phyloP scores from a whole-genome alignment of 2,888 invertebrate genomes.

The Drosophila fulvimacula region DNA sequence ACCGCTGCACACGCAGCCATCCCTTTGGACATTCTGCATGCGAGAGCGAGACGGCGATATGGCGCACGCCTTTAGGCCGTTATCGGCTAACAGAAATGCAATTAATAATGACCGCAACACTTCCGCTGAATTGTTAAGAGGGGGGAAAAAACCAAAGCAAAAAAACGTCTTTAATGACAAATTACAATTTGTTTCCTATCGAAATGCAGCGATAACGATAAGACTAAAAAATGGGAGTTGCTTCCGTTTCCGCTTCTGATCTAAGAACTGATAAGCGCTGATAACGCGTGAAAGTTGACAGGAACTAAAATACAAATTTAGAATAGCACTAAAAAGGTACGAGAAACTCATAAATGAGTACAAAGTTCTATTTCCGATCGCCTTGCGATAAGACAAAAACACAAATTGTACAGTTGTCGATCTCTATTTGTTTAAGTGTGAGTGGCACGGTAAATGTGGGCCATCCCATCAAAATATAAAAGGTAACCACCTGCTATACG shows the following conservation, averaged over 20 bases:
- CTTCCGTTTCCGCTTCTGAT: slow-evolving; percentile 44
- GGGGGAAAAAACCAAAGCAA: slow-evolving; percentile 3
- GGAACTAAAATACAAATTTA: slow-evolving; percentile 2
- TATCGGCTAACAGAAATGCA: slow-evolving; percentile 72
- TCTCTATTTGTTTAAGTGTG: slow-evolving; percentile 12
- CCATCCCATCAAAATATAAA: not conserved
- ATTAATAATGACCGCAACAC: slow-evolving; percentile 56
- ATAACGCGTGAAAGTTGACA: not conserved
- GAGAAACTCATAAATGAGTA: not conserved
- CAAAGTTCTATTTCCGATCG: not conserved
- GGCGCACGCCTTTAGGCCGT: slow-evolving; percentile 25
- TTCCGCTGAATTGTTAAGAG: slow-evolving; percentile 18
- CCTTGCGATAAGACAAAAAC: not conserved
- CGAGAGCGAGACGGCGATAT: not conserved
- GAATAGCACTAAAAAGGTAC: not conserved
- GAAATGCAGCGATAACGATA: slow-evolving; percentile 43
- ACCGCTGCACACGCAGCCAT: slow-evolving; percentile 6
- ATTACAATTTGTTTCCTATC: slow-evolving; percentile 53
- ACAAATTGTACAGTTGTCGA: slow-evolving; percentile 12
- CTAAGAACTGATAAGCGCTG: slow-evolving; percentile 4
- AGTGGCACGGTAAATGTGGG: slow-evolving; percentile 1
- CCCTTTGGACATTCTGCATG: not conserved
- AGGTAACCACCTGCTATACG: not conserved
- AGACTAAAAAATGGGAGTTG: not conserved
- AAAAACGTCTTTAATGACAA: slow-evolving; percentile 62